Base-by-base conservation (phyloP, 2,888 invertebrate genomes). In the Ichneumoninae sp. region DNA sequence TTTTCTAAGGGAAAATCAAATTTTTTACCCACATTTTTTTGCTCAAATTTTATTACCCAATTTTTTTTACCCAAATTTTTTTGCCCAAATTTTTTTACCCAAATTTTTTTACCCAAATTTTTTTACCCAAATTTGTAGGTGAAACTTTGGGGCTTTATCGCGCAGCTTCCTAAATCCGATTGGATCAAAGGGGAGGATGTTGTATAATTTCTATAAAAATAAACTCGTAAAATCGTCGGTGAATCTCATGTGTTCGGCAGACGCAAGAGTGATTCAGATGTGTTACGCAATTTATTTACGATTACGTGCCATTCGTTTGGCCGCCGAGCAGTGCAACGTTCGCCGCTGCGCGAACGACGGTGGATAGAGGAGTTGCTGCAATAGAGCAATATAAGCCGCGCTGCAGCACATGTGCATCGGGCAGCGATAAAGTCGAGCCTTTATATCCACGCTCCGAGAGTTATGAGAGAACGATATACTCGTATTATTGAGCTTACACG, bases 271-370 rank as follows among this genome's bases (percentile, higher is more conserved):
- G 74, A 81, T 75, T 74, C 40, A 71, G 10, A 54, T 40, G 62
- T 52, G 74, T 84, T 81, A 70, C 69, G 57, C 72, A 78, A 81
- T 78, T 78, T 81, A 78, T 81, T 84, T 84, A 84, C 81, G 78
- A 84, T 84, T 74, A 78, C 68, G 74, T 74, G 70, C 36, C 60
- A 62, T 78, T 50, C 50, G 62, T 50, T 47, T 33, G 74, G 50
- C 50, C 50, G 65, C 50, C 65, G 19, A 50, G 74, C 65, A 13
- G 65, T 30, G 40, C 62, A 74, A 72, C 68, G 76, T 66, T 68
- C 54, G 66, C 36, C 54, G 19, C 26, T 47, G 50, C 26, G 68
- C 50, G 30, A 30, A 70, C n/a, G 60, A 47, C 26, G 19, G 50
- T 54, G 40, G 22, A 66, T 50, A 57, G 22, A 22, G 62, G 62